These are phyloP conservation scores for Microtus montanus DNA, from an alignment of 2,113 vertebrate genomes.

Conservation along the genomic window DNA sequence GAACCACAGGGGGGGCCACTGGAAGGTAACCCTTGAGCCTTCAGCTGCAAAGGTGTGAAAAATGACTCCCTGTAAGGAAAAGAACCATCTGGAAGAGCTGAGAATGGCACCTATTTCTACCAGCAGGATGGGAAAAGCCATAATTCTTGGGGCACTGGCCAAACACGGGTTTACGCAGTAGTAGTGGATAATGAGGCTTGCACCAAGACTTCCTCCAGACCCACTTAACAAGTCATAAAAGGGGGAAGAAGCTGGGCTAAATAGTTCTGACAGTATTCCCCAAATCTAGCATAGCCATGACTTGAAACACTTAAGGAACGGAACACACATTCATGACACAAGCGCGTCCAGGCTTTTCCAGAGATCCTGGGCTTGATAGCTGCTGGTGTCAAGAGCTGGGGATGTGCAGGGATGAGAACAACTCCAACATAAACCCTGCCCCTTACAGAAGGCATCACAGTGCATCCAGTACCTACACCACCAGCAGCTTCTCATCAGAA, in stretches of 20 bases:
- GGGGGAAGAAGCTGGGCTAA: not conserved
- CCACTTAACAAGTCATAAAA: constrained; percentile 45
- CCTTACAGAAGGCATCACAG: fast-evolving
- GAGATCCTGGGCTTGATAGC: not conserved
- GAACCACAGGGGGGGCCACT: not conserved
- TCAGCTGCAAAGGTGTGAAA: not conserved
- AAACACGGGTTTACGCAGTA: not conserved
- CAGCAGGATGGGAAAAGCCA: not conserved
- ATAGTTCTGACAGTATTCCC: not conserved
- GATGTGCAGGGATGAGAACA: fast-evolving
- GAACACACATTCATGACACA: not conserved
- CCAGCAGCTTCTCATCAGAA: not conserved
- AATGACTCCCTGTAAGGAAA: not conserved
- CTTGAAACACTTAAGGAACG: constrained; percentile 23
- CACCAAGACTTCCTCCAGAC: not conserved
- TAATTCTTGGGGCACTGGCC: not conserved
- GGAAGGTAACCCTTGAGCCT: not conserved
- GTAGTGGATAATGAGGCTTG: not conserved
- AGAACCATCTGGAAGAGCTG: not conserved
- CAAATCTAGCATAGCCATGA: not conserved
- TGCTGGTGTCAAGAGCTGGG: not conserved
- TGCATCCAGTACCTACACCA: fast-evolving
- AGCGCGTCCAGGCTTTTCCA: not conserved
- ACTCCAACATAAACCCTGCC: not conserved
- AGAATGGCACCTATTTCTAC: not conserved